These are phyloP conservation scores for Sphenopsis melanotis DNA, from an alignment of 2,797 vertebrate species.

Conservation along the genomic window DNA sequence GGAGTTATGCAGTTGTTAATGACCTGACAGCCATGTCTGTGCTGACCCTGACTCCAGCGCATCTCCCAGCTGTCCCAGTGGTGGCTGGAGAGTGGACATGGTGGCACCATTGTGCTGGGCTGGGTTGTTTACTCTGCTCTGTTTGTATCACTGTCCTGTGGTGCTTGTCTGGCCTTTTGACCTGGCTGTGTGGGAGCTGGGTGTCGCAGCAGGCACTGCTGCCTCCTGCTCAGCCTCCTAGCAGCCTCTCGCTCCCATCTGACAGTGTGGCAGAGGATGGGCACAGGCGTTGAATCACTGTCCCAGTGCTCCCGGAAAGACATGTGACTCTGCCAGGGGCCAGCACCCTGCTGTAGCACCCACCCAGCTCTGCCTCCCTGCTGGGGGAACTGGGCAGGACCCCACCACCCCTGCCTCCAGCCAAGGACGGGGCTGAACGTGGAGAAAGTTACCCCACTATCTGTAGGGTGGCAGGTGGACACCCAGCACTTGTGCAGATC, in stretches of 20 bases:
- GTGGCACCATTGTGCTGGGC: accelerated
- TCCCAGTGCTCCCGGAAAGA: neutral
- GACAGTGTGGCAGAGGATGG: accelerated
- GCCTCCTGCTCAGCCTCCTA: neutral
- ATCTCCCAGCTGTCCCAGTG: neutral
- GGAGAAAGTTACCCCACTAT: neutral
- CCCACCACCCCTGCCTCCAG: accelerated
- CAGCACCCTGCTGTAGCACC: neutral
- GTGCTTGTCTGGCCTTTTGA: neutral
- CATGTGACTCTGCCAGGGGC: neutral
- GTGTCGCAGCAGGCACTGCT: neutral
- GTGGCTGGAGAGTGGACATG: neutral
- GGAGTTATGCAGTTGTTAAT: neutral
- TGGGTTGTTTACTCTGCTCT: accelerated
- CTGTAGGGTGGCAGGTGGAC: neutral
- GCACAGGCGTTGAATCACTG: accelerated
- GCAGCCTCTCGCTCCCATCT: neutral
- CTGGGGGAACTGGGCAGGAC: neutral
- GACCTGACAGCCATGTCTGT: accelerated
- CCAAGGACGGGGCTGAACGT: accelerated
- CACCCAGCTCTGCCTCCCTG: neutral
- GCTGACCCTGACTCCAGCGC: neutral
- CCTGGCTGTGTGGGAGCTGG: neutral
- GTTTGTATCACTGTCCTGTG: neutral
- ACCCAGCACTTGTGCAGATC: neutral